These are phyloP conservation scores for Plotosus lineatus DNA, from an alignment of 2,113 vertebrate species.

Conservation along the genomic window DNA sequence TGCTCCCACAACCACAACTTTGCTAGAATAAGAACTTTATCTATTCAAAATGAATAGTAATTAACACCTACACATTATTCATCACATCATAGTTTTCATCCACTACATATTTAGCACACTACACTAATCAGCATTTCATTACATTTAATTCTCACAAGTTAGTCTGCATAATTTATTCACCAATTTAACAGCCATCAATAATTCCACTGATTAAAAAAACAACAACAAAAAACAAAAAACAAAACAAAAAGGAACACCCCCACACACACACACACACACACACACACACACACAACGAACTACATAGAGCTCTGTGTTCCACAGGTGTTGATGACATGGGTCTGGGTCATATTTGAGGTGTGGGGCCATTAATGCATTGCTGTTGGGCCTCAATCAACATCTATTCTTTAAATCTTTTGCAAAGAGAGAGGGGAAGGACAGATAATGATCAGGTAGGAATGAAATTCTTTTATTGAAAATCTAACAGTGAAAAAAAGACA, in stretches of 20 bases:
- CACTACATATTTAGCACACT: not conserved
- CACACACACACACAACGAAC: not conserved
- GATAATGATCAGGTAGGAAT: slow-evolving; percentile 7
- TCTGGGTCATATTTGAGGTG: not conserved
- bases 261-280: no score
- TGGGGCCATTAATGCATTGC: slow-evolving; percentile 17
- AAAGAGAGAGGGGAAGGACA: not conserved
- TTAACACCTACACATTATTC: not conserved
- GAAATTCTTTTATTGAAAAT: slow-evolving; percentile 3
- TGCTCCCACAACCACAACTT: not conserved
- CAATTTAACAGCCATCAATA: not conserved
- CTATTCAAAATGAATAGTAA: not conserved
- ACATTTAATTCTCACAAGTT: not conserved
- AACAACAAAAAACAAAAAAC: no score
- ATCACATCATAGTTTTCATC: not conserved
- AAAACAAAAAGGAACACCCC: no score
- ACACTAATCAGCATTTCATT: not conserved
- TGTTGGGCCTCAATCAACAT: slow-evolving; percentile 39
- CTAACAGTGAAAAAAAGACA: not conserved
- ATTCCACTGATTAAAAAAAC: no score
- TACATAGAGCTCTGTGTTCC: not conserved
- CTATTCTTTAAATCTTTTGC: slow-evolving; percentile 35
- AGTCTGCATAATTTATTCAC: not conserved
- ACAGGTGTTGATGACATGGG: slow-evolving; percentile 15
- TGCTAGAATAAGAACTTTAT: not conserved